Base-by-base conservation (phyloP, 2,888 invertebrate genomes). In the Automeris io region DNA sequence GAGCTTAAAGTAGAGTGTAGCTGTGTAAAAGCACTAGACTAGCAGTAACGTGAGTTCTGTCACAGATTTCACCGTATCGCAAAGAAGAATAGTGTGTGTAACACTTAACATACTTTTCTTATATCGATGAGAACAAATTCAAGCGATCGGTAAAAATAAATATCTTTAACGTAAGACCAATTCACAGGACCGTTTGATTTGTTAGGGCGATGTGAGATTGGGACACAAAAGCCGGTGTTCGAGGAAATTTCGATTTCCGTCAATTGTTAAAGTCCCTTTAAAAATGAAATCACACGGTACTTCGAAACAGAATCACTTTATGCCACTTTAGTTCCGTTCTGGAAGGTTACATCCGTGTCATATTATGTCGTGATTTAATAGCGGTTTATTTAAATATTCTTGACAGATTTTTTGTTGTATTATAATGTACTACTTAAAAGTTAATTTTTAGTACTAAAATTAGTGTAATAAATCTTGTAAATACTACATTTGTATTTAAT, bases 181-280 rank as follows among this genome's bases (percentile, higher is more conserved):
- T 64, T 60, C 56, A 54, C 47, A 51, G 45, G 54, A 45, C 51
- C 60, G 56, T 66, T 70, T 70, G 67, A 74, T 74, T 71, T 70
- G 70, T 67, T 58, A 61, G 56, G 63, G 53, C 58, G 64, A 61
- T 69, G 60, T 48, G 47, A 63, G 69, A 73, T 73, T 71, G 69
- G 64, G 67, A 51, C 51, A 49, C 56, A 61, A 61, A 64, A 63
- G 62, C 53, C 57, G 54, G 59, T 62, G 59, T 64, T 57, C 57
- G 56, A 55, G 60, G 60, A 70, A 75, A 75, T 69, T 61, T 58
- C 68, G 66, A 72, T 76, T 76, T 78, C 76, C 78, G 71, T 47
- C 72, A 63, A 72, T 74, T 71, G 70, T 66, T 54, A 63, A 62
- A 70, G 69, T 60, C 61, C 57, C 56, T 57, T 56, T 51, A 56